Conservation (phyloP, 2,888 invertebrate species). For the Leptinotarsa tumamoca region DNA sequence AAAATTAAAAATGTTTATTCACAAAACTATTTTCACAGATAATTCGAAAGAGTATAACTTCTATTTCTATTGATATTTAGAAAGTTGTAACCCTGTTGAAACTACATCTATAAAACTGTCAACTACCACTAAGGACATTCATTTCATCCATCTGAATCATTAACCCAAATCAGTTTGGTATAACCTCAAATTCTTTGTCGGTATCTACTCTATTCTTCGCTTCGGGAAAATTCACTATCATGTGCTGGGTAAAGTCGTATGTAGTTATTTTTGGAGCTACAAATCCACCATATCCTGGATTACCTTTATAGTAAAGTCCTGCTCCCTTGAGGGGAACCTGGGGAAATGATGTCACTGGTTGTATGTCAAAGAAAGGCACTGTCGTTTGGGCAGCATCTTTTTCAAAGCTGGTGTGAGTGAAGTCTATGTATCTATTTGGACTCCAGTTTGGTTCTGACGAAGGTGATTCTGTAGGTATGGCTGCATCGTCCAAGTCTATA, state of each 20-base stretch:
- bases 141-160: background rate
- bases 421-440: slow-evolving; percentile 65
- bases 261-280: slow-evolving; percentile 80
- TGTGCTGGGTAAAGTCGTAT: slow-evolving; percentile 78
- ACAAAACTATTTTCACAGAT: too few species aligned
- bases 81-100: too few species aligned
- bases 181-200: slow-evolving; percentile 30
- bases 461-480: slow-evolving; percentile 73
- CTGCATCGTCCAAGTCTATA: slow-evolving; percentile 72
- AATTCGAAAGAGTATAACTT: too few species aligned
- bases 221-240: slow-evolving; percentile 66
- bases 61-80: too few species aligned
- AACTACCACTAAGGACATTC: background rate
- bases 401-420: slow-evolving; percentile 74
- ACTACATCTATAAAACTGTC: too few species aligned
- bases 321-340: slow-evolving; percentile 74
- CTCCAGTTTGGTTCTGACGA: slow-evolving; percentile 50
- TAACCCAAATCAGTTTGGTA: slow-evolving; percentile 18
- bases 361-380: slow-evolving; percentile 84
- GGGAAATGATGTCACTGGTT: slow-evolving; percentile 69
- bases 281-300: slow-evolving; percentile 79
- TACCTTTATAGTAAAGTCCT: slow-evolving; percentile 82
- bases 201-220: slow-evolving; percentile 34
- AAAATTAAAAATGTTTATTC: too few species aligned
- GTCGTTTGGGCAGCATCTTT: slow-evolving; percentile 85